These are phyloP conservation scores for Trematomus loennbergii DNA, from an alignment of 2,113 vertebrate genomes.

Conservation along the genomic window DNA sequence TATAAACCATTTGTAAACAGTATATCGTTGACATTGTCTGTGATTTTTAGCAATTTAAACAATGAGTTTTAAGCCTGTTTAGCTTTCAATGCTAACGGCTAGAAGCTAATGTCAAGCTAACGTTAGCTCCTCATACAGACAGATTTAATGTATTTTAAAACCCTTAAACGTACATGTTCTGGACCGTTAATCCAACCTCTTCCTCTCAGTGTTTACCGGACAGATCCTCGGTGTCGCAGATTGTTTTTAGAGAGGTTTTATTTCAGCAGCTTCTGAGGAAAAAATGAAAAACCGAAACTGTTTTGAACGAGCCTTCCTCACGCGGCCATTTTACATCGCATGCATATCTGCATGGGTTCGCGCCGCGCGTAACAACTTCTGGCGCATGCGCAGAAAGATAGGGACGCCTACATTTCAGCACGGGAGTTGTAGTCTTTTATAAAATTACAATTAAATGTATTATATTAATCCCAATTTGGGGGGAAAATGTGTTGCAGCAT, in stretches of 20 bases:
- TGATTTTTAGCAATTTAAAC: no score
- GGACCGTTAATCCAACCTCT: conserved; percentile 5
- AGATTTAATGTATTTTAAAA: background rate
- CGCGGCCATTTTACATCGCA: conserved; percentile 84
- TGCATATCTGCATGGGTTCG: conserved; percentile 71
- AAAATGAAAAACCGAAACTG: background rate
- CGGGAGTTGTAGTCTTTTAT: conserved; percentile 77
- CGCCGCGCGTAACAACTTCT: conserved; percentile 33
- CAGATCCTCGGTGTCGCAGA: background rate
- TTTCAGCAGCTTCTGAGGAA: no score
- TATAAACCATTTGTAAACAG: no score
- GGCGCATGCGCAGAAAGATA: conserved; percentile 43
- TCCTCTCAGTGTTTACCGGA: background rate
- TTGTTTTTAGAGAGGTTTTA: background rate
- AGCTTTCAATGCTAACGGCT: background rate
- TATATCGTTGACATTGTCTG: no score
- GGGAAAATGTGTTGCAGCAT: no score
- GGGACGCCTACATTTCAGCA: fast-evolving
- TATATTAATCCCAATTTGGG: no score
- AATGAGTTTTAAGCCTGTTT: no score
- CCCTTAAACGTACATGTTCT: conserved; percentile 51
- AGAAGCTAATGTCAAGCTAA: conserved; percentile 23
- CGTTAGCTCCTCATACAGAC: background rate
- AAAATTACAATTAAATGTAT: no score
- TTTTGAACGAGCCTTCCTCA: conserved; percentile 61